Evolutionary conservation across 2,888 invertebrate genomes (phyloP).

Genomic region (Sesia bembeciformis): DNA sequence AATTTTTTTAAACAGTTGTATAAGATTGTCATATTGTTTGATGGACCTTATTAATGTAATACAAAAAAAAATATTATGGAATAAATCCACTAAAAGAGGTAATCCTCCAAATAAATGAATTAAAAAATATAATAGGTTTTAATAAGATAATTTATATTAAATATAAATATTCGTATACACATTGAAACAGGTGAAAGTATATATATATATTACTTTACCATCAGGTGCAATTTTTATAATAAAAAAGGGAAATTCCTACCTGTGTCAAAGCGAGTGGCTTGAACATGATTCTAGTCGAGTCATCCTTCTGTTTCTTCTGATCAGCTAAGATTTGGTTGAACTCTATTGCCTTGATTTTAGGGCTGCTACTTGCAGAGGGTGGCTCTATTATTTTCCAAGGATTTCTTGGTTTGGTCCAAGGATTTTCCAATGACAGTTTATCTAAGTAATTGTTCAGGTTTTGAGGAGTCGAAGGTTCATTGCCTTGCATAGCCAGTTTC

Average conservation of each 20-base stretch:
- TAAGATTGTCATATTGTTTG: too few species aligned
- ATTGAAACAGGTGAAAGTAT: not conserved
- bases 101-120: not conserved
- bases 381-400: constrained; percentile 54
- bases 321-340: constrained; percentile 79
- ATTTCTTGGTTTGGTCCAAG: constrained; percentile 64
- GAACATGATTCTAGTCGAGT: constrained; percentile 79
- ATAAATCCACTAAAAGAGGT: not conserved
- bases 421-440: constrained; percentile 36
- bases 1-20: too few species aligned
- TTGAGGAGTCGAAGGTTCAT: constrained; percentile 24
- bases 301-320: constrained; percentile 82
- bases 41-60: too few species aligned
- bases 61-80: too few species aligned
- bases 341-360: constrained; percentile 35
- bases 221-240: too few species aligned
- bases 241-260: constrained; percentile 49
- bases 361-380: constrained; percentile 49
- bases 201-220: too few species aligned
- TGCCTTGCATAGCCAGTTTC: constrained; percentile 67
- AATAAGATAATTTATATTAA: not conserved
- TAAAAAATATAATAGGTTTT: not conserved
- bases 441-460: constrained; percentile 34
- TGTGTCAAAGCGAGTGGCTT: constrained; percentile 85
- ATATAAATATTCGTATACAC: constrained; percentile 1